Evolutionary conservation across 2,888 invertebrate species (phyloP).

Genomic region (Ectemnius cavifrons): DNA sequence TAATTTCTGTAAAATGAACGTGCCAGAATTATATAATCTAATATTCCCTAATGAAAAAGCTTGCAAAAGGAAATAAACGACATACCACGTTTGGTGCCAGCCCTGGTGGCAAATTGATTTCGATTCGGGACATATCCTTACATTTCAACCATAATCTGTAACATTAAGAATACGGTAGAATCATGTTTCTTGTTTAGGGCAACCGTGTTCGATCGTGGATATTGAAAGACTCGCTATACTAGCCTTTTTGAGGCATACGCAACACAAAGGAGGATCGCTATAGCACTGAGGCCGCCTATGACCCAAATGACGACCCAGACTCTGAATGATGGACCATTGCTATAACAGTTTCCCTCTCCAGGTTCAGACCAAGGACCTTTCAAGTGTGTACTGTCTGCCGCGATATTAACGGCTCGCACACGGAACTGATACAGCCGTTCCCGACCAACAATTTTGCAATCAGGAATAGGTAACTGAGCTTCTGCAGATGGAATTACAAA

Average conservation of each 20-base stretch:
- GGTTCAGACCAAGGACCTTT: conserved; percentile 77
- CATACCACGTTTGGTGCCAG: conserved; percentile 77
- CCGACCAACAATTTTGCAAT: conserved; percentile 71
- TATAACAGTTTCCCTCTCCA: conserved; percentile 76
- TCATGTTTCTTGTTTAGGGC: background rate
- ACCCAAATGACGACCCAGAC: conserved; percentile 70
- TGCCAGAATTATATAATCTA: background rate
- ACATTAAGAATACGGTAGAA: conserved; percentile 31
- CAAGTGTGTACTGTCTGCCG: conserved; percentile 62
- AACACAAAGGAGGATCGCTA: conserved; percentile 66
- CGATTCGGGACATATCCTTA: conserved; percentile 84
- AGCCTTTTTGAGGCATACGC: conserved; percentile 71
- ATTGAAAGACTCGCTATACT: conserved; percentile 10
- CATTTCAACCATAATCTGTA: conserved; percentile 82
- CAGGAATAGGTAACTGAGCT: conserved; percentile 71
- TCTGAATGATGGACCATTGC: conserved; percentile 68
- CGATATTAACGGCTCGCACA: conserved; percentile 77
- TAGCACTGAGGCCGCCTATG: conserved; percentile 61
- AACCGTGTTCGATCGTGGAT: no score
- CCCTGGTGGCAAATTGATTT: conserved; percentile 84
- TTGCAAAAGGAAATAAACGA: background rate
- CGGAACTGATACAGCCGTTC: conserved; percentile 71
- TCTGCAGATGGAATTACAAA: conserved; percentile 54
- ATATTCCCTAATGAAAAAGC: background rate
- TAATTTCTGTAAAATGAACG: conserved; percentile 66